Evolutionary conservation across 2,888 invertebrate genomes (phyloP).

Genomic region (Dolichopus griseipennis): DNA sequence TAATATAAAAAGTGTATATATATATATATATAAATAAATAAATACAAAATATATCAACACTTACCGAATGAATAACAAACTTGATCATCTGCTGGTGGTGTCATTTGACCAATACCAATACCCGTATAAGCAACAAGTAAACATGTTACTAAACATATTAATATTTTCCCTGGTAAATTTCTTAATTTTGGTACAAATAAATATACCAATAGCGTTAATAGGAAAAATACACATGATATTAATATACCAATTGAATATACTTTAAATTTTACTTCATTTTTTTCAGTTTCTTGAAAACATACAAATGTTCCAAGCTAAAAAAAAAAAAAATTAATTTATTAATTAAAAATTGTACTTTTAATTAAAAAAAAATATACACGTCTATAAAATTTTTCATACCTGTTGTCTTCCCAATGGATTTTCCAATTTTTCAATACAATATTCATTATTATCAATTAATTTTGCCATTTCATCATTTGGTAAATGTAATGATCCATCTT

Average conservation of each 20-base stretch:
- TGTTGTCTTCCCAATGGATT: conserved; percentile 26
- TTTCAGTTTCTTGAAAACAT: conserved; percentile 38
- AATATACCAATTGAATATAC: conserved; percentile 43
- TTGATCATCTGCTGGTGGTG: conserved; percentile 36
- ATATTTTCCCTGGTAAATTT: conserved; percentile 64
- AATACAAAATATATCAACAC: conserved; percentile 21
- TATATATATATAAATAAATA: neutral
- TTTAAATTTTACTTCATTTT: conserved; percentile 34
- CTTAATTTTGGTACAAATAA: conserved; percentile 54
- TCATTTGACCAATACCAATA: conserved; percentile 50
- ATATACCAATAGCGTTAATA: conserved; percentile 58
- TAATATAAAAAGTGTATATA: neutral
- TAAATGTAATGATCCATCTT: conserved; percentile 34
- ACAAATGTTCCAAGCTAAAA: conserved; percentile 37
- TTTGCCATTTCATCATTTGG: conserved; percentile 24
- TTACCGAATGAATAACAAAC: conserved; percentile 50
- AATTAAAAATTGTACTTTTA: conserved; percentile 8
- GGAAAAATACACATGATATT: conserved; percentile 57
- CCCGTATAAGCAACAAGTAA: conserved; percentile 57
- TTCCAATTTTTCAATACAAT: conserved; percentile 35
- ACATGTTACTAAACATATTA: conserved; percentile 60
- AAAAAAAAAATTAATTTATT: conserved; percentile 22
- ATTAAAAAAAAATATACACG: conserved; percentile 8
- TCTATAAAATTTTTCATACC: conserved; percentile 29
- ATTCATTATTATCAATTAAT: conserved; percentile 32